These are phyloP conservation scores for Drosophila subsilvestris DNA, from an alignment of 2,888 invertebrate species.

Conservation along the genomic window DNA sequence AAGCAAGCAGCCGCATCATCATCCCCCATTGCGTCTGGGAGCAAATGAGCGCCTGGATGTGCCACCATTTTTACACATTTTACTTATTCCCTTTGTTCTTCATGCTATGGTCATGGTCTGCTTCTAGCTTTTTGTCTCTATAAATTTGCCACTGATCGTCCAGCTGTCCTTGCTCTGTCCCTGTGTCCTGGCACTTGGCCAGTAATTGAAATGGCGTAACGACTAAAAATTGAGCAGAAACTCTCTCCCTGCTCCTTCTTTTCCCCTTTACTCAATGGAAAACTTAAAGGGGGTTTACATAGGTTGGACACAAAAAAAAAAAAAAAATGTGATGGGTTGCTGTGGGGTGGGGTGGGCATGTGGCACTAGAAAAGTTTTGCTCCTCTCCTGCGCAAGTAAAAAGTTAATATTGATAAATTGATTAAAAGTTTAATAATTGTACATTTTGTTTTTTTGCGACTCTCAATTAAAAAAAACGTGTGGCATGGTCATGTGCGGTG, in stretches of 20 bases:
- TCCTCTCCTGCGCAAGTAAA: constrained; percentile 54
- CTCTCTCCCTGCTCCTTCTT: constrained; percentile 31
- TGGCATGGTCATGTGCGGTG: background rate
- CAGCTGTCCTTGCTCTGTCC: constrained; percentile 30
- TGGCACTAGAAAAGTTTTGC: constrained; percentile 54
- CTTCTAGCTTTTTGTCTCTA: constrained; percentile 66
- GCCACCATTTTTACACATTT: constrained; percentile 52
- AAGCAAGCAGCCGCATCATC: constrained; percentile 29
- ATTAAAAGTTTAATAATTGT: constrained; percentile 79
- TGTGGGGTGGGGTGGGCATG: constrained; percentile 2
- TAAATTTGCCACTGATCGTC: constrained; percentile 73
- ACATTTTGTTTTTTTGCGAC: constrained; percentile 44
- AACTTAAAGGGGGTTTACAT: constrained; percentile 64
- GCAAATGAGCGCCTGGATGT: constrained; percentile 76
- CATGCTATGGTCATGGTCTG: constrained; percentile 10
- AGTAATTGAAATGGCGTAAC: constrained; percentile 81
- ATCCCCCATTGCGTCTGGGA: constrained; percentile 43
- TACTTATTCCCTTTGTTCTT: constrained; percentile 72
- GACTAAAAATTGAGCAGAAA: constrained; percentile 71
- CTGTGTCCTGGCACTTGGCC: constrained; percentile 63
- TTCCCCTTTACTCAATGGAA: constrained; percentile 54
- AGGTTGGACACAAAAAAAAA: constrained; percentile 15
- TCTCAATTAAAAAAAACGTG: background rate
- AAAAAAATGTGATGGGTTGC: constrained; percentile 39
- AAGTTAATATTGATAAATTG: constrained; percentile 81